Evolutionary conservation across 2,797 vertebrate genomes (phyloP).

Genomic region (Pangasius mekongensis): DNA sequence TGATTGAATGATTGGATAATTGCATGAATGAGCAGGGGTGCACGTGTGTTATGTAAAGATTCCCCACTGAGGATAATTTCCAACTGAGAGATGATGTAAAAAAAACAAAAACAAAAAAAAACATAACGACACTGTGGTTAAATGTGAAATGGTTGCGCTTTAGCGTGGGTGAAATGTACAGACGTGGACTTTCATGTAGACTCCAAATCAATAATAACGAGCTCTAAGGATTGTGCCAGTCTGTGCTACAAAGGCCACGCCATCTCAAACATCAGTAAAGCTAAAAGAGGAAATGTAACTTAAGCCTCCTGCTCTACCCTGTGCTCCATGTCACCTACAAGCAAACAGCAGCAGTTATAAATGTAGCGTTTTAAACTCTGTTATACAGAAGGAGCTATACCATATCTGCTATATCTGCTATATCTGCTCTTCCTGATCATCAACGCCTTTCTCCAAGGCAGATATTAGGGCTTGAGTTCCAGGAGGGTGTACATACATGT

Average conservation of each 20-base stretch:
- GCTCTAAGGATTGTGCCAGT: not conserved
- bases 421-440: not conserved
- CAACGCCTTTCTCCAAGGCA: not conserved
- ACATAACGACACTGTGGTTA: not conserved
- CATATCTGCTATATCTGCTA: too few species aligned
- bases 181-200: constrained; percentile 5
- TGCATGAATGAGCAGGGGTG: not conserved
- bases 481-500: constrained; percentile 81
- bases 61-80: not conserved
- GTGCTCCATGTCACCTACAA: not conserved
- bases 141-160: not conserved
- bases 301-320: not conserved
- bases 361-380: not conserved
- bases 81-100: not conserved
- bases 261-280: not conserved
- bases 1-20: not conserved
- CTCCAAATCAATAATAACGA: constrained; percentile 4
- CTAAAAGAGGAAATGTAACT: not conserved
- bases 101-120: not conserved
- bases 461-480: not conserved
- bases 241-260: not conserved
- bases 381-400: too few species aligned
- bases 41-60: not conserved
- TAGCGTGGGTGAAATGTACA: not conserved
- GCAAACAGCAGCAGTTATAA: not conserved